Evolutionary conservation across 2,888 invertebrate genomes (phyloP), one percentile per base, ranked within the genome.

Genomic region (Amaurobius ferox): DNA sequence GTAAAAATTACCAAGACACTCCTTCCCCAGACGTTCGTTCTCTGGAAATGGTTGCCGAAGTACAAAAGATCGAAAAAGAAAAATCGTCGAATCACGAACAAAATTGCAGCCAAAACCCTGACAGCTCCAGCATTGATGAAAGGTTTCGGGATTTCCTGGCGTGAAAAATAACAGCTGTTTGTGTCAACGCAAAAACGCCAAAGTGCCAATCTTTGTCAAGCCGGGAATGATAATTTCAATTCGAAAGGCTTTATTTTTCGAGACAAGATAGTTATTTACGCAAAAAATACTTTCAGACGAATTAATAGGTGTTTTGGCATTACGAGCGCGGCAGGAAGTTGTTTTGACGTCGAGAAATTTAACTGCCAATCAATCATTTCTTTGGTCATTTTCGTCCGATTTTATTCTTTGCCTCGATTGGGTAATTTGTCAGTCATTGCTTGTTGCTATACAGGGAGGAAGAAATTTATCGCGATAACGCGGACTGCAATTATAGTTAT

Each of bases 91-190:
- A 19, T 55, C 55, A 3, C 19, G 3, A 55, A 16, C 16, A 55
- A 55, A n/a, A 55, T 55, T 55, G 55, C 55, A 55, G 55, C 19
- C n/a, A 55, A 55, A 55, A 23, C 55, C 5, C 55, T 23, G 55
- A 55, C 55, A 55, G 55, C 55, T 55, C 55, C 19, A n/a, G 5
- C 55, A 23, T 23, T 55, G 55, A 55, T 55, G 55, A 55, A 23
- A 23, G 55, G 55, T 55, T 55, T 55, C 23, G 23, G 55, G 23
- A 55, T 55, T 55, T 55, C 55, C 55, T 55, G 23, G 55, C 55
- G 55, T 23, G 55, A 55, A 55, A 55, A 55, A 55, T 55, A 55
- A 55, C 55, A 55, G 55, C 55, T 55, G 55, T 55, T 55, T 55
- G 23, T 55, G 55, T 55, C 55, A 55, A 55, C 55, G 55, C 55